Conservation (phyloP, 2,113 vertebrate genomes). For the Polypterus bichir region DNA sequence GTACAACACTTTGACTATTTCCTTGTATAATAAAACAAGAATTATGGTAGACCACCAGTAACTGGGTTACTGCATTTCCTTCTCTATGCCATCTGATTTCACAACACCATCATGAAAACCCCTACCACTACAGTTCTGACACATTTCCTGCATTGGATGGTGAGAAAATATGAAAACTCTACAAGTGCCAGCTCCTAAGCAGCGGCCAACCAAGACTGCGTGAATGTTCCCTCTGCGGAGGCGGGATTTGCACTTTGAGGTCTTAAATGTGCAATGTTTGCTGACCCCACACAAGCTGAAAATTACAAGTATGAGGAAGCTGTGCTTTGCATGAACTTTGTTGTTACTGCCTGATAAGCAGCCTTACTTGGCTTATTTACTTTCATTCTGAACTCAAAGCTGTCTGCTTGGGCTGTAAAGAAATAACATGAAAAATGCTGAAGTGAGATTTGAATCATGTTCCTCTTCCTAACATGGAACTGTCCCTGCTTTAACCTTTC, state of each 20-base stretch:
- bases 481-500: too few species aligned
- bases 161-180: not conserved
- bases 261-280: not conserved
- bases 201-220: not conserved
- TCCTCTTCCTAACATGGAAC: too few species aligned
- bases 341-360: not conserved
- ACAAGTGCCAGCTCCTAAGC: not conserved
- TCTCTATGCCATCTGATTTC: too few species aligned
- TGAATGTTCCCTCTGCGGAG: conserved; percentile 26
- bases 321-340: not conserved
- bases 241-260: conserved; percentile 4
- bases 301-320: not conserved
- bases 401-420: too few species aligned
- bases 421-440: too few species aligned
- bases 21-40: too few species aligned
- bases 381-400: too few species aligned
- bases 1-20: too few species aligned
- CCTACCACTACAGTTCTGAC: conserved; percentile 23
- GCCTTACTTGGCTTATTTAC: not conserved
- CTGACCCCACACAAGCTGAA: not conserved
- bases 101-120: conserved; percentile 20
- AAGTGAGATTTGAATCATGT: too few species aligned
- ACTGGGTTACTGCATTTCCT: too few species aligned
- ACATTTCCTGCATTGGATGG: conserved; percentile 19
- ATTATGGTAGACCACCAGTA: too few species aligned